Percentiles rank a stretch among this genome's conserved stretches.
phyloP scores from a whole-genome alignment of 92 coral and sea anemone species.

The Bergia sp. region DNA sequence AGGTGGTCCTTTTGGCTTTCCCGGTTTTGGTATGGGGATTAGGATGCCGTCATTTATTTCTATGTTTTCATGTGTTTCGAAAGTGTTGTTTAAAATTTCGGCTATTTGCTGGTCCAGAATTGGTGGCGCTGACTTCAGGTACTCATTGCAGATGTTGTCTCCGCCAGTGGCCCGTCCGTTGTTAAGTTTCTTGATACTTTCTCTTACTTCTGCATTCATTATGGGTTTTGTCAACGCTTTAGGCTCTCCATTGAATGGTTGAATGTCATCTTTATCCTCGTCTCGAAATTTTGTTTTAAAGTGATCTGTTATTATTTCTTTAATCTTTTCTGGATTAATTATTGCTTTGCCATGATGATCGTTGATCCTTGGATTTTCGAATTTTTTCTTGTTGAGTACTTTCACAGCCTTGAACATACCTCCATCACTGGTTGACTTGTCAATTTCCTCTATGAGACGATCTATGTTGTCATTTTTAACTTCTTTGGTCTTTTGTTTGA shows the following conservation, averaged over 20 bases:
- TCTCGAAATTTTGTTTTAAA: slow-evolving; percentile 22
- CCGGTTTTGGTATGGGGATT: neutral
- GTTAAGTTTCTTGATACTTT: too few relatives aligned
- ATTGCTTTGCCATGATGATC: slow-evolving; percentile 15
- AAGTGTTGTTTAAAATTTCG: too few relatives aligned
- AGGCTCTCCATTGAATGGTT: slow-evolving; percentile 7
- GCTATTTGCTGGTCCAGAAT: too few relatives aligned
- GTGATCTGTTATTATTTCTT: slow-evolving; percentile 20
- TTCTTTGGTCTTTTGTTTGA: neutral
- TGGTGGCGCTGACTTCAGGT: too few relatives aligned
- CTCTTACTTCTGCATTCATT: too few relatives aligned
- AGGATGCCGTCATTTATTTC: too few relatives aligned
- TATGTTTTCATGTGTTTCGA: too few relatives aligned
- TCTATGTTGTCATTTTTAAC: neutral
- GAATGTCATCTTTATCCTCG: slow-evolving; percentile 19
- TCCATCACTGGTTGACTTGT: neutral
- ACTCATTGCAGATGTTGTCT: too few relatives aligned
- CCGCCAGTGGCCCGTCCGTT: too few relatives aligned
- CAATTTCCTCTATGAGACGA: neutral
- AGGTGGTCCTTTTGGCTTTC: slow-evolving; percentile 1
- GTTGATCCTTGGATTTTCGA: slow-evolving; percentile 25
- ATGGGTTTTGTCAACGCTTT: neutral
- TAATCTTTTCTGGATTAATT: slow-evolving; percentile 22
- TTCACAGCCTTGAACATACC: neutral
- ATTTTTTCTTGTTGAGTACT: slow-evolving; percentile 23